Base-by-base conservation (phyloP, 1,140 invertebrate genomes). In the Aporrectodea caliginosa region DNA sequence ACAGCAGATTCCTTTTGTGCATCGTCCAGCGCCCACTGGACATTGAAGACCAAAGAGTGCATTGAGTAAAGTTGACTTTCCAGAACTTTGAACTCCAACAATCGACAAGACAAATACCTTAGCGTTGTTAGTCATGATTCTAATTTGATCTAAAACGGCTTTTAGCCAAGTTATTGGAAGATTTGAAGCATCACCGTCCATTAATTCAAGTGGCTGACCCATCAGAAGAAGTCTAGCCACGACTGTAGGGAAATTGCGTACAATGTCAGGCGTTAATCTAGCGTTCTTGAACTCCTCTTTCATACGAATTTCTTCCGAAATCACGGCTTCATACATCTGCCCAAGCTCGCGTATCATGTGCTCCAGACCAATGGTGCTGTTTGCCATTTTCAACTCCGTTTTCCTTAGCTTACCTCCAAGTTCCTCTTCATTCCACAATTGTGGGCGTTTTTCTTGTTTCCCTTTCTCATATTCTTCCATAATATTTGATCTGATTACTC, bases 31-130 rank as follows among this genome's bases (percentile, higher is more conserved):
- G 31, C n/a, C 14, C 27, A 27, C 27, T 12, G 70, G n/a, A 27
- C 2, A 72, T 32, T 72, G n/a, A 2, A 72, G 27, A 14, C 70
- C 70, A 72, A 72, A 72, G 2, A 72, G 14, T 2, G 70, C 32
- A 32, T 72, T 72, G 6, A 72, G 27, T 27, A 72, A 72, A 32
- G 70, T 72, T 72, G 70, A 72, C 70, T 72, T 72, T 32, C 70
- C 70, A 27, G 70, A 72, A 72, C 70, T 72, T 32, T 72, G 70
- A 2, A 72, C 70, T 12, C 70, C 70, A 27, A 72, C 14, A 14
- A 72, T n/a, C 2, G 6, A 12, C 70, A 72, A 72, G 27, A 72
- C 70, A 32, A 32, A 27, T 12, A 72, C 32, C 70, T 72, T 72
- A 12, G 2, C 27, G 31, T 72, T 32, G 6, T 32, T 32, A 12